Evolutionary conservation across 1,140 invertebrate genomes (phyloP).

Genomic region (Trichonephila clavata): DNA sequence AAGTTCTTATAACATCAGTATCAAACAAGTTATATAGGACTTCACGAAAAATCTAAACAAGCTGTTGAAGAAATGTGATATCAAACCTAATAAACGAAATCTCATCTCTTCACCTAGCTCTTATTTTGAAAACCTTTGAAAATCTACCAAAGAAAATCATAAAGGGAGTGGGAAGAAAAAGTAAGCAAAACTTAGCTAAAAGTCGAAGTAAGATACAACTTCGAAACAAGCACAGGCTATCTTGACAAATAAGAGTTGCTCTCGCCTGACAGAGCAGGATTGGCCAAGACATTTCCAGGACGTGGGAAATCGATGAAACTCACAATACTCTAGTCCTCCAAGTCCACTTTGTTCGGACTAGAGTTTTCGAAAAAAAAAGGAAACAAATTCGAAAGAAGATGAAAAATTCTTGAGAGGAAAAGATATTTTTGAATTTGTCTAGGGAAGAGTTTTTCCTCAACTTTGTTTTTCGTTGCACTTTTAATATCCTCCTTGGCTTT

Average conservation of each 20-base stretch:
- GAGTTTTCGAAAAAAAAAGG: slow-evolving; percentile 5
- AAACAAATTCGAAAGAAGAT: neutral
- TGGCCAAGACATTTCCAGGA: slow-evolving; percentile 50
- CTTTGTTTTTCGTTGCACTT: neutral
- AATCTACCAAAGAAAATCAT: slow-evolving; percentile 3
- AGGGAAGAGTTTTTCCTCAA: neutral
- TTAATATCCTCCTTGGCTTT: neutral
- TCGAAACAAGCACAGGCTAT: slow-evolving; percentile 43
- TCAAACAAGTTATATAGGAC: too few species aligned
- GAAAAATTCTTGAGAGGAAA: slow-evolving; percentile 48
- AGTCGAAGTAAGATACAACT: slow-evolving; percentile 48
- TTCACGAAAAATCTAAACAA: too few species aligned
- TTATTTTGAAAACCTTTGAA: neutral
- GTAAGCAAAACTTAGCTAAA: slow-evolving; percentile 30
- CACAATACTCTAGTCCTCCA: slow-evolving; percentile 27
- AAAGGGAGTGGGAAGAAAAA: neutral
- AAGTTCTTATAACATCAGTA: too few species aligned
- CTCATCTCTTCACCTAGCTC: neutral
- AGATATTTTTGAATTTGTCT: slow-evolving; percentile 37
- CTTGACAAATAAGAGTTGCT: slow-evolving; percentile 62
- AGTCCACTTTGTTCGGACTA: slow-evolving; percentile 64
- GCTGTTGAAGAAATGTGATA: neutral
- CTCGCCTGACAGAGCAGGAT: slow-evolving; percentile 57
- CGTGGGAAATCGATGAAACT: slow-evolving; percentile 44
- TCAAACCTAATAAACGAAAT: neutral